phyloP scores from a whole-genome alignment of 2,113 vertebrate species.

The Aplodontia rufa region DNA sequence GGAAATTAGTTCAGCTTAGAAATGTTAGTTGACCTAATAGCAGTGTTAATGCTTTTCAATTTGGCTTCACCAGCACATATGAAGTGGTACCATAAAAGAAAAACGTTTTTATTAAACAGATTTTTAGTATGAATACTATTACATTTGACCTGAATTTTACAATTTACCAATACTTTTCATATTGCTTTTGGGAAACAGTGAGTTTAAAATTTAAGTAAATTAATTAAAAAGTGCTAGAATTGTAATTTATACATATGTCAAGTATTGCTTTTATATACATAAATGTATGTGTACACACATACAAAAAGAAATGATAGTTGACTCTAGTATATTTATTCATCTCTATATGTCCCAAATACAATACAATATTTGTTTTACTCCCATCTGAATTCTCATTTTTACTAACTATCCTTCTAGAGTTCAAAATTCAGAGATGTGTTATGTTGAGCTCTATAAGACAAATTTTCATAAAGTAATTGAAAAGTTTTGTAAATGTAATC shows the following conservation, averaged over 20 bases:
- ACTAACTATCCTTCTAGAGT: not conserved
- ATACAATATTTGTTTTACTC: not conserved
- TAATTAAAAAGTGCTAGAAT: not conserved
- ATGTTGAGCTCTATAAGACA: constrained; percentile 3
- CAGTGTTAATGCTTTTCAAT: constrained; percentile 79
- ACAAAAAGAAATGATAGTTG: not conserved
- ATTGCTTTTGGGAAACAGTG: not conserved
- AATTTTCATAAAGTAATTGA: constrained; percentile 54
- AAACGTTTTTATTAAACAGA: not conserved
- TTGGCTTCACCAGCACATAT: constrained; percentile 77
- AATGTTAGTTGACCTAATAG: too few species aligned
- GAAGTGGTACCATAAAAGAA: constrained; percentile 76
- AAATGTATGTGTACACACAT: not conserved
- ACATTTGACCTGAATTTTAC: not conserved
- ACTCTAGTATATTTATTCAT: not conserved
- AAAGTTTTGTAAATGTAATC: constrained; percentile 44
- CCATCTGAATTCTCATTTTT: constrained; percentile 34
- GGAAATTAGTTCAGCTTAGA: not conserved
- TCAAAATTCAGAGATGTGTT: not conserved
- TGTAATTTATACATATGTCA: not conserved
- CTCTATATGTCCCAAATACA: not conserved
- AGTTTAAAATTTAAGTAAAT: not conserved
- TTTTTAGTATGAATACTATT: not conserved
- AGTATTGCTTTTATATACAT: not conserved
- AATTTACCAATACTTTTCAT: not conserved